Evolutionary conservation across 2,113 vertebrate species (phyloP).

Genomic region (Nerophis lumbriciformis): DNA sequence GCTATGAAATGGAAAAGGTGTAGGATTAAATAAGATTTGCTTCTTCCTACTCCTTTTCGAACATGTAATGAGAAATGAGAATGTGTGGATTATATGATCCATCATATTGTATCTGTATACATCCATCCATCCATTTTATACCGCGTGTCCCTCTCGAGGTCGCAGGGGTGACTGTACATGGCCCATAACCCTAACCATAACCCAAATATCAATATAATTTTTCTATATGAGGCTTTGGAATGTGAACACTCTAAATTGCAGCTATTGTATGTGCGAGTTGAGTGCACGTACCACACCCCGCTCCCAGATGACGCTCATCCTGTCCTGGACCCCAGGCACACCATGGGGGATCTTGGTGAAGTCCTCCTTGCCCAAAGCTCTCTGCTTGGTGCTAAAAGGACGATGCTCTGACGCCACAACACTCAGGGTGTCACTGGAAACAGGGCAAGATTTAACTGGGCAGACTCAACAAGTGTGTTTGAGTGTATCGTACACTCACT

Average conservation of each 20-base stretch:
- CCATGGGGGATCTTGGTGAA: constrained; percentile 98
- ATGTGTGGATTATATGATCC: no score
- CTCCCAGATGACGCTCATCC: constrained; percentile 97
- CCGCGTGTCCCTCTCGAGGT: no score
- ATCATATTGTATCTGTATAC: no score
- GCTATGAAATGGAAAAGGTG: no score
- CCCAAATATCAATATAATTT: no score
- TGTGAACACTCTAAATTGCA: background rate
- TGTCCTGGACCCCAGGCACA: constrained; percentile 90
- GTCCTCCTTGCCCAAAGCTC: constrained; percentile 95
- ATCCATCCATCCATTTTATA: no score
- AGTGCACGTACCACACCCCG: constrained; percentile 84
- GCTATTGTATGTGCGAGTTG: background rate
- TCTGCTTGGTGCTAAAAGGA: constrained; percentile 91
- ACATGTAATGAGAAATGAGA: no score
- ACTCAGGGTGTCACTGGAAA: constrained; percentile 86
- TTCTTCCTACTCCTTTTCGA: no score
- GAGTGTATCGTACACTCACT: constrained; percentile 68
- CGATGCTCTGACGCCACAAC: constrained; percentile 93
- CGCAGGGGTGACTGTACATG: no score
- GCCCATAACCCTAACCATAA: no score
- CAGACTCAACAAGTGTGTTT: background rate
- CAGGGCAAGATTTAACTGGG: background rate
- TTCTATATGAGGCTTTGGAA: background rate
- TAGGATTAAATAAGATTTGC: no score